phyloP scores from a whole-genome alignment of 2,113 vertebrate species.

The Bucco capensis region DNA sequence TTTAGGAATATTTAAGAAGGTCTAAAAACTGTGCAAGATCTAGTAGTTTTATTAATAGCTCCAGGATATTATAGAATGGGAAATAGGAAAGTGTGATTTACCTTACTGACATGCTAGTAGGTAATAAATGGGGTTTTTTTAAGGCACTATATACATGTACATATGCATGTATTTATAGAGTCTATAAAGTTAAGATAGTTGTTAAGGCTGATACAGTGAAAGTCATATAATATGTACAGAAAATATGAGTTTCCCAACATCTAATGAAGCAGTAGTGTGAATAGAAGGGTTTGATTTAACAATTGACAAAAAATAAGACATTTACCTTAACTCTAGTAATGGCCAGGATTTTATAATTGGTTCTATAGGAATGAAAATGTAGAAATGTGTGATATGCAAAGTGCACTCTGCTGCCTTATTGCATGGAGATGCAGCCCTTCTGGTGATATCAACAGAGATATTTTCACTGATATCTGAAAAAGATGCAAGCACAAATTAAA shows the following conservation, averaged over 20 bases:
- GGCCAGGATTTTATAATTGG: not conserved
- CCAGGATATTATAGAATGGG: not conserved
- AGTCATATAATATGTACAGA: not conserved
- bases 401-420: not conserved
- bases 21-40: not conserved
- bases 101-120: not conserved
- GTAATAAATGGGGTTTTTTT: not conserved
- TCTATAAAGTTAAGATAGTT: not conserved
- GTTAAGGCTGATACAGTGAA: not conserved
- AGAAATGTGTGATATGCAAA: not conserved
- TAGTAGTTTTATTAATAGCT: not conserved
- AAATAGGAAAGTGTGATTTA: not conserved
- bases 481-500: not conserved
- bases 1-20: not conserved
- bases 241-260: not conserved
- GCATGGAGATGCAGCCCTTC: not conserved
- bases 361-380: not conserved
- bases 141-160: not conserved
- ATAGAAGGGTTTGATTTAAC: not conserved
- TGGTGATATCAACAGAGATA: not conserved
- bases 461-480: not conserved
- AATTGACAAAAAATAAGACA: not conserved
- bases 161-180: not conserved
- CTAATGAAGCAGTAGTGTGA: not conserved
- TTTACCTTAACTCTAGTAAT: not conserved